phyloP scores from a whole-genome alignment of 2,888 invertebrate species.

The Listrodromus nycthemerus region DNA sequence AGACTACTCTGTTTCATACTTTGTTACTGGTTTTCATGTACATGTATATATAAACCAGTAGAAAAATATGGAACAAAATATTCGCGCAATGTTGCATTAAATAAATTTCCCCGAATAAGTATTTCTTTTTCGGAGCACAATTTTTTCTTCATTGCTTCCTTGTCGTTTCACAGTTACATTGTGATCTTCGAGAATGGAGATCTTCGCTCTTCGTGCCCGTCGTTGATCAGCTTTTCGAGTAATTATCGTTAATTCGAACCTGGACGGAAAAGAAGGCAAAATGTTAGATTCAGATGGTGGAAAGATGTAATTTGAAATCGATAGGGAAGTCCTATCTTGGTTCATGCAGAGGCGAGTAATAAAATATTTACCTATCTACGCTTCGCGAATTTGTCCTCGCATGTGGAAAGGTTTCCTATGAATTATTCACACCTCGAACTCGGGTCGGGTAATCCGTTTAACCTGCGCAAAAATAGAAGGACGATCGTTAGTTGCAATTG shows the following conservation, averaged over 20 bases:
- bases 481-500: conserved; percentile 4
- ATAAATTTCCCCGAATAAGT: conserved; percentile 58
- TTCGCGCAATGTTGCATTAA: conserved; percentile 63
- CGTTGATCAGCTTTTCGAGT: conserved; percentile 44
- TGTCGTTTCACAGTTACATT: background rate
- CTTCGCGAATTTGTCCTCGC: conserved; percentile 8
- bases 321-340: conserved; percentile 57
- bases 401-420: conserved; percentile 24
- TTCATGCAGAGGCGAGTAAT: conserved; percentile 32
- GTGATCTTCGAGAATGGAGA: background rate
- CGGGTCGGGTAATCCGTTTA: conserved; percentile 14
- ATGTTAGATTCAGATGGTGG: conserved; percentile 20
- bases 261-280: background rate
- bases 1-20: background rate
- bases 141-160: conserved; percentile 22
- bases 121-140: conserved; percentile 33
- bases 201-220: conserved; percentile 28
- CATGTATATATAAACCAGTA: background rate
- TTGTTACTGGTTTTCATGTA: background rate
- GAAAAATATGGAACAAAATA: conserved; percentile 13
- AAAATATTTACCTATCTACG: conserved; percentile 53
- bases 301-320: conserved; percentile 47
- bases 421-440: conserved; percentile 48
- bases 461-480: background rate
- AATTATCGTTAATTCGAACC: conserved; percentile 57